Base-by-base conservation (phyloP, 2,888 invertebrate species). In the Drosophila barbarae region DNA sequence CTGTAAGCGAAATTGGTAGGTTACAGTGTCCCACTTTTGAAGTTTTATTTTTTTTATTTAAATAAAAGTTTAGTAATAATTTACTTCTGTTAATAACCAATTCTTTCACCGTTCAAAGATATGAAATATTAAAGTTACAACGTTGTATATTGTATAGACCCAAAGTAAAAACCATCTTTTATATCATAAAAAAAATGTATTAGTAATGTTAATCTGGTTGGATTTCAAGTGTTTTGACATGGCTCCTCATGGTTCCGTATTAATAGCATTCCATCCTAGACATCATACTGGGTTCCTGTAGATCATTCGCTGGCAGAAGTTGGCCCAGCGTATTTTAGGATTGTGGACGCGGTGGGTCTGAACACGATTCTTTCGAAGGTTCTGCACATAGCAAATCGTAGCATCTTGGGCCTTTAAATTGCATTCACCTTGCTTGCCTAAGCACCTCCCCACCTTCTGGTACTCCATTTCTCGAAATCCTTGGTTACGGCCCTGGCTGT, bases 401-500 rank as follows among this genome's bases (percentile, higher is more conserved):
- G 72, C 74, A 6, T 21, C 50, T 8, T 73, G 53, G 35, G 76
- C 66, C 51, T 79, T 73, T 1, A 76, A 76, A 55, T 76, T 73
- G 1, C 47, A 46, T 12, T 72, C 70, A 1, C 26, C 35, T 7
- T 26, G 56, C 26, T 42, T 18, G 18, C 18, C 18, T 18, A 18
- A 18, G 1, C 18, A 18, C 18, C 18, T 36, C 8, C 7, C n/a
- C 2, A 2, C 7, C 9, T 41, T 49, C 0, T 5, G 15, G n/a
- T 1, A 8, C 1, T 2, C 13, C 21, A 1, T 12, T 8, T 26
- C 9, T 3, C 39, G 10, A 7, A 7, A 7, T 7, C 26, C 26
- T 7, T 7, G 26, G 26, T 21, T 44, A 7, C 3, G n/a, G 18
- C 5, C 30, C 7, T 9, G 46, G 6, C 1, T 12, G 4, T 30